These are phyloP conservation scores for Chaenodraco wilsoni DNA, from an alignment of 2,797 vertebrate genomes.

Conservation along the genomic window DNA sequence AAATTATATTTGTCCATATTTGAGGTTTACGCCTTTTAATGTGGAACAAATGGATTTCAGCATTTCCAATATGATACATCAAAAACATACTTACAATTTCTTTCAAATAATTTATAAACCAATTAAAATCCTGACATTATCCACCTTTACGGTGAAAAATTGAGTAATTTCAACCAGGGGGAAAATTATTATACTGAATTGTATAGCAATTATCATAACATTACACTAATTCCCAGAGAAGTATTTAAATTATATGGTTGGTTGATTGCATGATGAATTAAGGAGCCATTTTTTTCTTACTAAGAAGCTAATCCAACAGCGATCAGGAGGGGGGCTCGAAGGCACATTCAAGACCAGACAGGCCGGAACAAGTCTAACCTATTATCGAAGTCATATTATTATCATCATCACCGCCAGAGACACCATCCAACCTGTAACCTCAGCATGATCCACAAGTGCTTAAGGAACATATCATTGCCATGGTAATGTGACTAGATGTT, in stretches of 20 bases:
- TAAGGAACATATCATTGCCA: slow-evolving; percentile 68
- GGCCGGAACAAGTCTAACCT: slow-evolving; percentile 67
- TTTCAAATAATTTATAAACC: slow-evolving; percentile 79
- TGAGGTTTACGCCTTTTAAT: slow-evolving; percentile 46
- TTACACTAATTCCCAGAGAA: slow-evolving; percentile 87
- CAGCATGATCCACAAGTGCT: slow-evolving; percentile 74
- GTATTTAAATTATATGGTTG: slow-evolving; percentile 89
- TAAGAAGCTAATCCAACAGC: slow-evolving; percentile 76
- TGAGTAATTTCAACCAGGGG: slow-evolving; percentile 74
- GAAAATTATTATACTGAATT: slow-evolving; percentile 83
- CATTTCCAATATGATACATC: slow-evolving; percentile 40
- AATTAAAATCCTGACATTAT: slow-evolving; percentile 80
- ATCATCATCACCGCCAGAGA: slow-evolving; percentile 70
- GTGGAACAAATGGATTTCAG: slow-evolving; percentile 57
- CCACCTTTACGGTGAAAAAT: slow-evolving; percentile 78
- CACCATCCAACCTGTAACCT: slow-evolving; percentile 65
- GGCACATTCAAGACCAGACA: slow-evolving; percentile 75
- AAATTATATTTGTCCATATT: slow-evolving; percentile 37
- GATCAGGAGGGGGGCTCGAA: slow-evolving; percentile 66
- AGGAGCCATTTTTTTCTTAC: slow-evolving; percentile 77
- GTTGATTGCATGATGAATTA: slow-evolving; percentile 88
- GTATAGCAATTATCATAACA: slow-evolving; percentile 86
- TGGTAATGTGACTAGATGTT: slow-evolving; percentile 39
- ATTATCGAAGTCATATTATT: slow-evolving; percentile 68
- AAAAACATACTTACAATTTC: slow-evolving; percentile 55